phyloP scores from a whole-genome alignment of 2,797 vertebrate genomes.

The Staurois parvus region DNA sequence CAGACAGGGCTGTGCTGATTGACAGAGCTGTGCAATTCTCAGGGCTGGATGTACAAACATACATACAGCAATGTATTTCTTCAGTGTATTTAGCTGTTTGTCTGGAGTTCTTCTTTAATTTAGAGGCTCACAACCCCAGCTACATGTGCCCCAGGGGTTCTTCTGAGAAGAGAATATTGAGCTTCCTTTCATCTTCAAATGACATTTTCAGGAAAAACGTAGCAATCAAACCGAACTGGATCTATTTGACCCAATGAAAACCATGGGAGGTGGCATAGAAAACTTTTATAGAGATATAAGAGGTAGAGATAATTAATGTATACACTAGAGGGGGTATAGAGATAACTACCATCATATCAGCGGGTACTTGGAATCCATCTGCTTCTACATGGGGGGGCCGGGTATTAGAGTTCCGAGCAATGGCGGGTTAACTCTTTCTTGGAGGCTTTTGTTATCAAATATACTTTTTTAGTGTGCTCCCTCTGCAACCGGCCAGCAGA shows the following conservation, averaged over 20 bases:
- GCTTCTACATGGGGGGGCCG: neutral
- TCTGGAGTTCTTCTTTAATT: neutral
- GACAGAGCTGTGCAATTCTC: neutral
- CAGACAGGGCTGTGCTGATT: too few relatives aligned
- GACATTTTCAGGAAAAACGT: neutral
- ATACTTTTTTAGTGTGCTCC: neutral
- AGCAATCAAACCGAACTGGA: neutral
- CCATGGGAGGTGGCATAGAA: neutral
- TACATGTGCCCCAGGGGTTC: too few relatives aligned
- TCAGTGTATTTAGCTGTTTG: neutral
- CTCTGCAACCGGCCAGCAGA: neutral
- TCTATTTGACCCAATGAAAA: neutral
- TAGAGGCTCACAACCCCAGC: neutral
- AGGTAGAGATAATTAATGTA: neutral
- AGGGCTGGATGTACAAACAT: neutral
- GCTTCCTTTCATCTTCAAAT: neutral
- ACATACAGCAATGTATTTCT: neutral
- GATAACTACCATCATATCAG: neutral
- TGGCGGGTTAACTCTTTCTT: neutral
- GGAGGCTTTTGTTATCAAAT: neutral
- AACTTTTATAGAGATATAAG: neutral
- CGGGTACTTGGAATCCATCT: conserved; percentile 1
- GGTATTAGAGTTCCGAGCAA: neutral
- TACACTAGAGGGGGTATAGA: neutral
- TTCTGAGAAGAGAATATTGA: neutral